Conservation (phyloP, 2,797 vertebrate genomes). For the Helostoma temminkii region DNA sequence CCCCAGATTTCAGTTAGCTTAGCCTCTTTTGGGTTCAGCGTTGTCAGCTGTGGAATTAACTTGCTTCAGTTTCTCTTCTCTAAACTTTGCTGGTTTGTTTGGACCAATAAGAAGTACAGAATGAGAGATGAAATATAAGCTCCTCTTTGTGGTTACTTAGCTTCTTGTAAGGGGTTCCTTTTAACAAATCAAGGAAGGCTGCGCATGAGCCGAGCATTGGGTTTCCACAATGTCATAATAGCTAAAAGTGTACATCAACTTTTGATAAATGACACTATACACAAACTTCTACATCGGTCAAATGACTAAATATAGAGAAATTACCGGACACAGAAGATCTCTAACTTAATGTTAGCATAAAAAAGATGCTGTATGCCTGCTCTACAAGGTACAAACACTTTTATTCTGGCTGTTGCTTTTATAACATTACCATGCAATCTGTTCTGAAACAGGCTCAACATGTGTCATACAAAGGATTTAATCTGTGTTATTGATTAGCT, state of each 20-base stretch:
- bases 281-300: too few relatives aligned
- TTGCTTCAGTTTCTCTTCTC: constrained; percentile 44
- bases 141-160: neutral
- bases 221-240: neutral
- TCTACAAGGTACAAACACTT: too few relatives aligned
- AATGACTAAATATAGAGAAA: too few relatives aligned
- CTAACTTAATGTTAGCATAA: too few relatives aligned
- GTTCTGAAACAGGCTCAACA: too few relatives aligned
- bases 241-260: neutral
- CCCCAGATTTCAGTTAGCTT: neutral
- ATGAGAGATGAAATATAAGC: neutral
- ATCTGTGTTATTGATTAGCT: too few relatives aligned
- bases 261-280: neutral
- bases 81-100: neutral
- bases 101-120: neutral
- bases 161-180: neutral
- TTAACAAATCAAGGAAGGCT: neutral
- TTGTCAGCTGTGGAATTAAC: neutral
- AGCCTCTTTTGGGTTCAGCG: neutral
- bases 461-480: too few relatives aligned
- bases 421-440: too few relatives aligned
- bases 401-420: too few relatives aligned
- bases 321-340: too few relatives aligned
- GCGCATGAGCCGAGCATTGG: too few relatives aligned
- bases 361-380: too few relatives aligned